Base-by-base conservation (phyloP, 2,888 invertebrate genomes). In the Drosophila neotestacea region DNA sequence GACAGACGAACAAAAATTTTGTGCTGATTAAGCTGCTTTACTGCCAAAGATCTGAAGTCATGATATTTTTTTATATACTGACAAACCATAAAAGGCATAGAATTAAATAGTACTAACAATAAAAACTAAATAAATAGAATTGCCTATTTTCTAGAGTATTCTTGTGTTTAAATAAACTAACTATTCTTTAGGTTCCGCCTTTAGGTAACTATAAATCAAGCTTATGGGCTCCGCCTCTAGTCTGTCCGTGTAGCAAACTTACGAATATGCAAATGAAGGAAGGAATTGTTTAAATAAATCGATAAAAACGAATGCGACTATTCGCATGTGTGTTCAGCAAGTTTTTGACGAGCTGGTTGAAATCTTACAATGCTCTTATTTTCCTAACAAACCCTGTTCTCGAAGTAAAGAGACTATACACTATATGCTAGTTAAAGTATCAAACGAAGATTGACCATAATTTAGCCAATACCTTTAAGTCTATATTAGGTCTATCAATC, bases 251-350 rank as follows among this genome's bases (percentile, higher is more conserved):
- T 9, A 34, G 10, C 16, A 42, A 60, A 48, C 30, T 32, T 7
- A 34, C 38, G 5, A 69, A 50, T 62, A 62, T 69, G 62, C 54
- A 68, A 69, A 69, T 70, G 52, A 52, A 39, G 30, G 38, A 32
- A n/a, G 11, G 10, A 16, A 16, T 16, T 16, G 16, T 16, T n/a
- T 34, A 48, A 39, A 36, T 6, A 62, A 70, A 70, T 69, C 70
- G 39, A 70, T 70, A 59, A 42, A 41, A 58, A 16, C 36, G 44
- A 13, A 44, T 39, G 13, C n/a, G 39, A 50, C 51, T 38, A 28
- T 27, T 42, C 6, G 27, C 32, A 10, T 42, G 54, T 34, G 7
- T 51, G 27, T 48, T 51, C 3, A 34, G 22, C 67, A 51, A 61
- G 44, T 41, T 66, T 36, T 39, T 41, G 55, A 66, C 27, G 39